These are phyloP conservation scores for Micropoecilia bifurca DNA, from an alignment of 2,797 vertebrate species.

Conservation along the genomic window DNA sequence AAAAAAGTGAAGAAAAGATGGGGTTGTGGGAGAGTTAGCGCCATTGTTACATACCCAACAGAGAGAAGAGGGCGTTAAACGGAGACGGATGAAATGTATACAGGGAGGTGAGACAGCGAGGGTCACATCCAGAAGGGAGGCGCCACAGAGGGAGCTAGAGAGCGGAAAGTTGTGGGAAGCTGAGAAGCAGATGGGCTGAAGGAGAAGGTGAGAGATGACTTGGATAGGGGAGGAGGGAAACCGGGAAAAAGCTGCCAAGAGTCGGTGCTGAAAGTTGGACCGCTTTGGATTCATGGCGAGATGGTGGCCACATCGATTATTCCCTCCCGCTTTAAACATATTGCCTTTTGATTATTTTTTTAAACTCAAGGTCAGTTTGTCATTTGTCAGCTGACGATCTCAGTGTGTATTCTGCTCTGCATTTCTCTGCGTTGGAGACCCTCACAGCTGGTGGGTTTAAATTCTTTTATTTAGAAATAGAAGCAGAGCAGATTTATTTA, in stretches of 20 bases:
- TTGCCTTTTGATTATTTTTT: slow-evolving; percentile 19
- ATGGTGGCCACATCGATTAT: slow-evolving; percentile 40
- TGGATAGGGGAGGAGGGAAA: slow-evolving; percentile 17
- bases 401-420: slow-evolving; percentile 1
- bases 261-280: slow-evolving; percentile 73
- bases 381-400: slow-evolving; percentile 9
- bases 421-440: neutral
- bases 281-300: slow-evolving; percentile 54
- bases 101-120: slow-evolving; percentile 8
- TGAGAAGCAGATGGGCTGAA: slow-evolving; percentile 69
- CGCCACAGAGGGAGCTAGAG: slow-evolving; percentile 51
- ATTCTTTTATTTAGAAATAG: neutral
- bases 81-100: slow-evolving; percentile 44
- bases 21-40: slow-evolving; percentile 25
- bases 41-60: neutral
- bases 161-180: slow-evolving; percentile 39
- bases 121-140: slow-evolving; percentile 37
- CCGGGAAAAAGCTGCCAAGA: slow-evolving; percentile 63
- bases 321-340: slow-evolving; percentile 23
- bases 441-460: neutral
- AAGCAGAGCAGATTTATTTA: neutral
- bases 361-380: slow-evolving; percentile 28
- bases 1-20: neutral
- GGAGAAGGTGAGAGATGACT: slow-evolving; percentile 50
- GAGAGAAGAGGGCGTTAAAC: slow-evolving; percentile 24